Conservation (phyloP, 2,888 invertebrate species). For the Nycteola revayana region DNA sequence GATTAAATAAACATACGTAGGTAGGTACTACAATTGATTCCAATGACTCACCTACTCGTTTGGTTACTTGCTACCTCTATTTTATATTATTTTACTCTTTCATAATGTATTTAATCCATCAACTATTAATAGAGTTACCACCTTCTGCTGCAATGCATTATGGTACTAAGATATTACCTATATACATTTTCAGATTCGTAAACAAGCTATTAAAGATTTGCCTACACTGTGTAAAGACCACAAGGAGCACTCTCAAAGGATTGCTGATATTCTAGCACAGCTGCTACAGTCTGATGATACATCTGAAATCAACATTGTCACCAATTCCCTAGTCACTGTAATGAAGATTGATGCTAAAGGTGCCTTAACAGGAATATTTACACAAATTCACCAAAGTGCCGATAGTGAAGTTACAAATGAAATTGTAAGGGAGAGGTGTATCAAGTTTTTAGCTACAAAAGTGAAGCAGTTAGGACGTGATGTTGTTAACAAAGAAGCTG, state of each 20-base stretch:
- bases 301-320: conserved; percentile 91
- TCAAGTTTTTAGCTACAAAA: conserved; percentile 93
- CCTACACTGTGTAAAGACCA: conserved; percentile 93
- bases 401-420: conserved; percentile 83
- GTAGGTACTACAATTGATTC: too few relatives aligned
- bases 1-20: too few relatives aligned
- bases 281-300: conserved; percentile 93
- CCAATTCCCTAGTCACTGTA: conserved; percentile 90
- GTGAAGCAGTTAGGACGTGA: conserved; percentile 90
- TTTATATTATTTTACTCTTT: neutral
- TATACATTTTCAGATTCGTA: conserved; percentile 87
- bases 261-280: conserved; percentile 96
- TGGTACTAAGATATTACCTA: too few relatives aligned
- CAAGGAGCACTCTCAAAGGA: conserved; percentile 90
- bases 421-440: conserved; percentile 90
- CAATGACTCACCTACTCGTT: too few relatives aligned
- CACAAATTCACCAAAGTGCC: conserved; percentile 78
- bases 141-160: too few relatives aligned
- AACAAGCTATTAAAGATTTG: conserved; percentile 96
- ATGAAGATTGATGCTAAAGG: conserved; percentile 88
- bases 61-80: too few relatives aligned
- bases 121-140: too few relatives aligned
- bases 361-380: conserved; percentile 79
- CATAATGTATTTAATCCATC: neutral
- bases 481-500: conserved; percentile 90